Conservation (phyloP, 2,797 vertebrate species). For the Chromobotia macracanthus region DNA sequence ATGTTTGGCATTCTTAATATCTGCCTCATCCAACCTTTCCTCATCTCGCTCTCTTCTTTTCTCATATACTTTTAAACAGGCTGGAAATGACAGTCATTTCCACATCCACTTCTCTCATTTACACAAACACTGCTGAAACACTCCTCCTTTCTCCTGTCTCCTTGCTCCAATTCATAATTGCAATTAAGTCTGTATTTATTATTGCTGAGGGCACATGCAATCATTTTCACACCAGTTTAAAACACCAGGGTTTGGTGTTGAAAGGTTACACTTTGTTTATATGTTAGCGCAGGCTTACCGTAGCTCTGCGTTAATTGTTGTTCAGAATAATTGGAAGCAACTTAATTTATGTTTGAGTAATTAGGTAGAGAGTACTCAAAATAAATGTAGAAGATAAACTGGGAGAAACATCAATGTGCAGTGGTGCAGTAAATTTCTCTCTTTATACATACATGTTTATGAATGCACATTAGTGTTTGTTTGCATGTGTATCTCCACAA, state of each 20-base stretch:
- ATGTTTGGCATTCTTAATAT: constrained; percentile 51
- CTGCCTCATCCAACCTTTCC: constrained; percentile 13
- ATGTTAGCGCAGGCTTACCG: neutral
- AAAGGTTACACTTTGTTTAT: neutral
- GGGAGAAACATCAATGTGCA: neutral
- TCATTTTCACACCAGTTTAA: constrained; percentile 4
- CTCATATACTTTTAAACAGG: constrained; percentile 39
- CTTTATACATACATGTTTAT: neutral
- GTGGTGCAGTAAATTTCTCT: neutral
- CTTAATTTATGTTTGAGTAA: neutral
- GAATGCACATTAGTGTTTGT: neutral
- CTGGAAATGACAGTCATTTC: constrained; percentile 36
- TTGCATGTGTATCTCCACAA: constrained; percentile 10
- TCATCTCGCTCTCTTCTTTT: constrained; percentile 21
- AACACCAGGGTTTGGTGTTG: constrained; percentile 16
- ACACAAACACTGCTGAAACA: constrained; percentile 20
- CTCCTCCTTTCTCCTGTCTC: neutral
- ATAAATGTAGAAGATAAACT: neutral
- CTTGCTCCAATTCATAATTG: constrained; percentile 13
- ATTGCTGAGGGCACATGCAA: neutral
- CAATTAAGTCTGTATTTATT: constrained; percentile 15
- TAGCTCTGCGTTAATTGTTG: neutral
- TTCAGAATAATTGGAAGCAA: neutral
- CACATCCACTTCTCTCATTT: constrained; percentile 30
- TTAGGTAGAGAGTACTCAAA: neutral